Conservation (phyloP, 2,113 vertebrate species). For the Neolamprologus falcicula region DNA sequence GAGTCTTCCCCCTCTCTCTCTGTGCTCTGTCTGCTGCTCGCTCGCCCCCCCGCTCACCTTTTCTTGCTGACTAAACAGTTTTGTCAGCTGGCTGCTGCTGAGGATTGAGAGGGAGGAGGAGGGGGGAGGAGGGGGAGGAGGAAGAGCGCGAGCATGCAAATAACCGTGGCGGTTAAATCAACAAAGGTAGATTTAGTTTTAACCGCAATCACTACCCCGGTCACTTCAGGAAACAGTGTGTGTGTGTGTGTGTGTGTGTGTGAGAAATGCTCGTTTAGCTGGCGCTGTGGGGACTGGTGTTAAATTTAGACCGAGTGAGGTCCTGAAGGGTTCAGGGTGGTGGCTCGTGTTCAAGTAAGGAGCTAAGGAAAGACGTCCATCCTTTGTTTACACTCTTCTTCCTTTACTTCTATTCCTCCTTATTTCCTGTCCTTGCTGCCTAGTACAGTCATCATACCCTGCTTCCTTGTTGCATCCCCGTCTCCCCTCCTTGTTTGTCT, state of each 20-base stretch:
- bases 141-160: slow-evolving; percentile 10
- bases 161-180: background rate
- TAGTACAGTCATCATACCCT: background rate
- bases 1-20: background rate
- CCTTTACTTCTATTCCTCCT: background rate
- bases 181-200: slow-evolving; percentile 17
- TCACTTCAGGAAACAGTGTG: background rate
- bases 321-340: background rate
- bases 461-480: background rate
- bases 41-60: slow-evolving; percentile 15
- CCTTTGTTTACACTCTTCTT: background rate
- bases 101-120: background rate
- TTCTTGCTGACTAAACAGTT: slow-evolving; percentile 82
- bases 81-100: slow-evolving; percentile 76
- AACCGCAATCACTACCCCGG: background rate
- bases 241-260: background rate
- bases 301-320: background rate
- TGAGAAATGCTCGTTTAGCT: background rate
- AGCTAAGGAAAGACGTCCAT: background rate
- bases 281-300: background rate
- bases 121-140: background rate
- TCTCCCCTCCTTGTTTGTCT: background rate
- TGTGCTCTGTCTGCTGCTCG: background rate
- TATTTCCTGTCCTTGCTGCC: background rate
- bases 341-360: background rate